Evolutionary conservation across 1,140 invertebrate species (phyloP), one percentile per base, ranked within the genome.

Genomic region (Brevipalpus yothersi): DNA sequence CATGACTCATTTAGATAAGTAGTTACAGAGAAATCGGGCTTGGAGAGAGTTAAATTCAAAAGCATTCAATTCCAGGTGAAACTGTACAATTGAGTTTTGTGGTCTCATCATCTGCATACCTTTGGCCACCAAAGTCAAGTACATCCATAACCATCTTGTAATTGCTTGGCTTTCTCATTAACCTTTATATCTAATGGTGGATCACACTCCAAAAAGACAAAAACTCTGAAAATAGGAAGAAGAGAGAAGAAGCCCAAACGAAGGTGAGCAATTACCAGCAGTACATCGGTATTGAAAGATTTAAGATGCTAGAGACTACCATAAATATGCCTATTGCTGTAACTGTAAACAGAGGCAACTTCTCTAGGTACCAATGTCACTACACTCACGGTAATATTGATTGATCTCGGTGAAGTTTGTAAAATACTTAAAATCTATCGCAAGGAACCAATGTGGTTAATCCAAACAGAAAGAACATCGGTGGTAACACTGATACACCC

Each of bases 1-100:
- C 9, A 12, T 51, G 8, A 13, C 7, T 54, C 12, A 58, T 9
- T 54, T 9, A 47, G 11, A 54, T 12, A 47, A 49, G 23, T 12
- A 65, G 71, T 70, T 71, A 82, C 76, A 0, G 93, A 91, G 68
- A 92, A 80, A 41, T 87, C 88, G 65, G 84, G 82, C 56, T 80
- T 80, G 1, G 80, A 72, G 70, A 98, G 98, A 58, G 77, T 83
- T 65, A 82, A 78, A 41, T 79, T 76, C 0, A 93, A 93, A 70
- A 80, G 72, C 94, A 99, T 68, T 97, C 91, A 53, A 98, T 96
- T 15, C 82, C 81, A n/a, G 81, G 78, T 47, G 96, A 74, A 7
- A 84, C 91, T 60, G 76, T 80, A 70, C 95, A 99, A 59, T 79
- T 77, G 0, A 89, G 84, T 72, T 81, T 82, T 0, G 88, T 84